Conservation (phyloP, 2,797 vertebrate species). For the Acanthurus tractus region DNA sequence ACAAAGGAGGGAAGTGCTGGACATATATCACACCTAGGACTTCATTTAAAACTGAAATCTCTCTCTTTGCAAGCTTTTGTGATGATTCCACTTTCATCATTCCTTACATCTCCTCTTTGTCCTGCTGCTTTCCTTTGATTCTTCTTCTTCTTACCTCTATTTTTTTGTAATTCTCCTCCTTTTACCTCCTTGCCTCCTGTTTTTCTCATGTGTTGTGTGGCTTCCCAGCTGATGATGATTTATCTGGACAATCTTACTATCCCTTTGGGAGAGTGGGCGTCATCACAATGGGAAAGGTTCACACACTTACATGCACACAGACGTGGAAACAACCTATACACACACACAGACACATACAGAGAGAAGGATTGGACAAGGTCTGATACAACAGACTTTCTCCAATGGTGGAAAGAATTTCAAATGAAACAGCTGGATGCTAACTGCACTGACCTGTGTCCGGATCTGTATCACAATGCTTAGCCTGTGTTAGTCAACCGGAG, state of each 20-base stretch:
- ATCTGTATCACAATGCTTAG: slow-evolving; percentile 49
- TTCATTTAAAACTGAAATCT: slow-evolving; percentile 45
- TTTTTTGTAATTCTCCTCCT: background rate
- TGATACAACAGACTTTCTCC: too few species aligned
- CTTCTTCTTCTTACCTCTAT: slow-evolving; percentile 18
- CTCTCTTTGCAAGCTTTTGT: slow-evolving; percentile 33
- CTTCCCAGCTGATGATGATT: slow-evolving; percentile 75
- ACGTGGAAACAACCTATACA: slow-evolving; percentile 49
- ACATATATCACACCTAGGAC: slow-evolving; percentile 14
- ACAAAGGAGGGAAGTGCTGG: slow-evolving; percentile 38
- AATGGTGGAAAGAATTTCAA: slow-evolving; percentile 51
- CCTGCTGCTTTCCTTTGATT: slow-evolving; percentile 28
- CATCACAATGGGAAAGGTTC: slow-evolving; percentile 50
- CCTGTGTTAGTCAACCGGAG: slow-evolving; percentile 59
- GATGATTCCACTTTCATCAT: slow-evolving; percentile 29
- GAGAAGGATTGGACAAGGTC: slow-evolving; percentile 1
- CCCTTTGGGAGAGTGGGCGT: slow-evolving; percentile 70
- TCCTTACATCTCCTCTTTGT: slow-evolving; percentile 22
- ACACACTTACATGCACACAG: slow-evolving; percentile 61
- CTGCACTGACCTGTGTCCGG: slow-evolving; percentile 64
- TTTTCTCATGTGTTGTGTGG: slow-evolving; percentile 49
- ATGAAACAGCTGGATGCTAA: slow-evolving; percentile 56
- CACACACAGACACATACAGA: background rate
- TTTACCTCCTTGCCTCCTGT: slow-evolving; percentile 6
- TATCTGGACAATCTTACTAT: slow-evolving; percentile 73